A percentile compares a stretch with the other conserved stretches of the same genome.
Evolutionary conservation across 2,888 invertebrate genomes (phyloP).

Genomic region (Cephus spinipes): DNA sequence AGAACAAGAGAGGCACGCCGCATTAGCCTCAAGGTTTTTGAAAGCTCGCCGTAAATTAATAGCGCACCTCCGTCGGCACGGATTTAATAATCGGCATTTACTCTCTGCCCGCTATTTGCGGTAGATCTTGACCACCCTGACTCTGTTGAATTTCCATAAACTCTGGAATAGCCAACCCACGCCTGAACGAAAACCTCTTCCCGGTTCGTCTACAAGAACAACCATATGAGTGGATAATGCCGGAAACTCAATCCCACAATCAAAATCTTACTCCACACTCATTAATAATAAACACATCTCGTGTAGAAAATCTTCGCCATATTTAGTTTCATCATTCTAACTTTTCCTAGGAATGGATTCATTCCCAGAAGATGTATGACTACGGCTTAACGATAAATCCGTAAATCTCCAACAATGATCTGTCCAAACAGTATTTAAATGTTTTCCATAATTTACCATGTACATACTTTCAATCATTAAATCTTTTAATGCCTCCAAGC

Average conservation of each 20-base stretch:
- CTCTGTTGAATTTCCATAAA: not conserved
- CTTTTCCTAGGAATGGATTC: not conserved
- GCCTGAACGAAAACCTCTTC: not conserved
- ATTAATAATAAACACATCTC: not conserved
- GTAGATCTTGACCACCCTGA: not conserved
- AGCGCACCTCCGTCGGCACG: slow-evolving; percentile 29
- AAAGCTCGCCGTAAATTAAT: slow-evolving; percentile 57
- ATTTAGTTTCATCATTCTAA: not conserved
- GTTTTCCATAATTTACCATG: not conserved
- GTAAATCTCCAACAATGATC: not conserved
- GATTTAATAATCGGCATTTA: slow-evolving; percentile 19
- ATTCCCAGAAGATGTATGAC: not conserved
- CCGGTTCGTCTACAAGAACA: not conserved
- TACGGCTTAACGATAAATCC: not conserved
- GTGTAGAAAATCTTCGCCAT: not conserved
- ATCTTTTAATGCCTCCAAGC: not conserved
- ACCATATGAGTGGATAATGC: not conserved
- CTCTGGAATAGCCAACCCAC: not conserved
- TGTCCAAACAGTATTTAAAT: not conserved
- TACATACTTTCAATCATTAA: not conserved
- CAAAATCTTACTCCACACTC: not conserved
- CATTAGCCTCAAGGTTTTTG: slow-evolving; percentile 54
- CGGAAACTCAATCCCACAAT: not conserved
- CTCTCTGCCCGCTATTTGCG: not conserved
- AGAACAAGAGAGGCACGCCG: slow-evolving; percentile 41